Evolutionary conservation across 1,140 invertebrate species (phyloP).

Genomic region (Nephotettix cincticeps): DNA sequence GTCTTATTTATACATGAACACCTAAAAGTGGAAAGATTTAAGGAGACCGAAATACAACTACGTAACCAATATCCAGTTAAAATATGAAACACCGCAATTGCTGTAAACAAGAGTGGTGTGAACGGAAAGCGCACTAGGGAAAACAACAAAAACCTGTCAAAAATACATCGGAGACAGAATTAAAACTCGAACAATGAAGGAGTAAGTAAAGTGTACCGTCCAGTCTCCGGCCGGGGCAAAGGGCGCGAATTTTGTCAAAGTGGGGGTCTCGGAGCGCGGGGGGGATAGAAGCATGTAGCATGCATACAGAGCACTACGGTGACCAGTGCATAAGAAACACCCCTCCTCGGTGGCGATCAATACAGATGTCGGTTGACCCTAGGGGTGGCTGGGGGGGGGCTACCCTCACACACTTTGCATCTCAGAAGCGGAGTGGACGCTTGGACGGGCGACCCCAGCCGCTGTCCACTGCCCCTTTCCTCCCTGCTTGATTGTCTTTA

Average conservation of each 20-base stretch:
- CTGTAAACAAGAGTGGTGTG: no score
- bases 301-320: constrained; percentile 10
- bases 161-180: background rate
- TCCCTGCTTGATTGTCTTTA: constrained; percentile 17
- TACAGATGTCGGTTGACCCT: background rate
- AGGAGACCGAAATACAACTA: no score
- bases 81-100: no score
- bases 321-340: constrained; percentile 30
- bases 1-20: no score
- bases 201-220: constrained; percentile 16
- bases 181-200: constrained; percentile 13
- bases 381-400: background rate
- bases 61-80: no score
- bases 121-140: no score
- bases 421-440: background rate
- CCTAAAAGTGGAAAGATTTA: no score
- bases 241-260: background rate
- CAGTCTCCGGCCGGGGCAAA: background rate
- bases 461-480: background rate
- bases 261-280: background rate
- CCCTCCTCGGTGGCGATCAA: constrained; percentile 4
- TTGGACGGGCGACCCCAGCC: background rate
- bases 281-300: constrained; percentile 11
- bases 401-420: constrained; percentile 25
- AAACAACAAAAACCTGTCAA: no score